Conservation (phyloP, 2,113 vertebrate species). For the Vulpes vulpes region DNA sequence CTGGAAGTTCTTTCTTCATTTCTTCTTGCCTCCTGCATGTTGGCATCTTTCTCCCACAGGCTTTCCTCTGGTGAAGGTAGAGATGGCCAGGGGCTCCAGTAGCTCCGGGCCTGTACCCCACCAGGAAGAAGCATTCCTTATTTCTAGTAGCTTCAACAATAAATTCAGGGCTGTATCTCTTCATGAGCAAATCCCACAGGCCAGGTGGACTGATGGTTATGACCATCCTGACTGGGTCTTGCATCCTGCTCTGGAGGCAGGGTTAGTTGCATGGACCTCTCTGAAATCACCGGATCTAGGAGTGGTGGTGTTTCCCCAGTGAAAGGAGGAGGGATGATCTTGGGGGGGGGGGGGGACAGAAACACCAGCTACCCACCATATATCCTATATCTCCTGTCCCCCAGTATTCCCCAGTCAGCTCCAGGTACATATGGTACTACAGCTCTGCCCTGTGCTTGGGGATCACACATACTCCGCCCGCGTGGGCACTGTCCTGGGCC, state of each 20-base stretch:
- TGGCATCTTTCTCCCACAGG: neutral
- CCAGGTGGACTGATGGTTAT: neutral
- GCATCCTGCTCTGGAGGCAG: too few relatives aligned
- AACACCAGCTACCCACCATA: neutral
- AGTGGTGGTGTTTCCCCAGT: neutral
- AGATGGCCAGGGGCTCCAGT: neutral
- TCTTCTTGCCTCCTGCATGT: neutral
- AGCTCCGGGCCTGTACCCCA: neutral
- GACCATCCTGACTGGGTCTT: neutral
- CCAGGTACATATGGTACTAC: slow-evolving; percentile 83
- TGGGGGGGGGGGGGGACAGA: neutral
- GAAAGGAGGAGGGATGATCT: neutral
- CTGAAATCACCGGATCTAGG: neutral
- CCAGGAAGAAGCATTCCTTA: neutral
- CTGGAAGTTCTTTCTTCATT: neutral
- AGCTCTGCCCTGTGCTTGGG: slow-evolving; percentile 87
- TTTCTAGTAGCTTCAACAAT: neutral
- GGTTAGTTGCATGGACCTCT: neutral
- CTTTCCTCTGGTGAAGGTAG: neutral
- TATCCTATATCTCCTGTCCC: neutral
- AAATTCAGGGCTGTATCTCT: neutral
- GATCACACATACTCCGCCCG: slow-evolving; percentile 84
- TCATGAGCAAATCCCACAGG: neutral
- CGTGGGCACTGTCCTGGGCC: slow-evolving; percentile 85
- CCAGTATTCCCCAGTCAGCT: slow-evolving; percentile 87